These are phyloP conservation scores for Notolabrus celidotus DNA, from an alignment of 2,797 vertebrate genomes.

Conservation along the genomic window DNA sequence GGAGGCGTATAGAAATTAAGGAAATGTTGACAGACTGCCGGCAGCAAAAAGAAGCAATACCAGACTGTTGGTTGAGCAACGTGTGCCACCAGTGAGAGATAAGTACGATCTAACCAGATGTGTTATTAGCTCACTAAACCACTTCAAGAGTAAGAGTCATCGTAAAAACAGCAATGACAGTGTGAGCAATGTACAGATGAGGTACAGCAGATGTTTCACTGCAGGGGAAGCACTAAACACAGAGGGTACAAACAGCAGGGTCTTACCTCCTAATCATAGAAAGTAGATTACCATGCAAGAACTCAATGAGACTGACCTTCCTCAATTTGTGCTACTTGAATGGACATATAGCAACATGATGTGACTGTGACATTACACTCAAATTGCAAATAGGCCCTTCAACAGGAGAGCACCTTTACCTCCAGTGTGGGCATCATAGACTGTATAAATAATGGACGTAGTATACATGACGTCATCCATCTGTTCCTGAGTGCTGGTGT, in stretches of 20 bases:
- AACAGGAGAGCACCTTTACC: too few species aligned
- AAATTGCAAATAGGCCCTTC: too few species aligned
- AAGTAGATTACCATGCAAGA: too few species aligned
- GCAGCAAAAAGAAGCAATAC: slow-evolving; percentile 5
- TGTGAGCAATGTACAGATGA: neutral
- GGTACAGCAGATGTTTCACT: neutral
- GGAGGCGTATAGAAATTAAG: slow-evolving; percentile 24
- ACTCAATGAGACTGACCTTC: too few species aligned
- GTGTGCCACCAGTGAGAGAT: slow-evolving; percentile 5
- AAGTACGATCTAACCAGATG: slow-evolving; percentile 17
- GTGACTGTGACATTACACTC: neutral
- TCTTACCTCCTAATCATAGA: neutral
- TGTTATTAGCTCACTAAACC: slow-evolving; percentile 14
- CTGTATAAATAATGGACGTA: too few species aligned
- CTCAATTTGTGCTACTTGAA: too few species aligned
- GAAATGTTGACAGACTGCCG: slow-evolving; percentile 41
- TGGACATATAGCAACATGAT: too few species aligned
- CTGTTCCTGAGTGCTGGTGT: too few species aligned
- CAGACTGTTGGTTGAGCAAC: slow-evolving; percentile 11
- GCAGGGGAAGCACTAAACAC: slow-evolving; percentile 5
- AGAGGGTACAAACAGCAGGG: slow-evolving; percentile 4
- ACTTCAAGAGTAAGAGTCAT: slow-evolving; percentile 1
- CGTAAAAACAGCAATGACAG: neutral
- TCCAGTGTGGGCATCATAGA: too few species aligned
- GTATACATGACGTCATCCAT: too few species aligned